Base-by-base conservation (phyloP, 2,797 vertebrate species). In the Dromococcyx pavoninus region DNA sequence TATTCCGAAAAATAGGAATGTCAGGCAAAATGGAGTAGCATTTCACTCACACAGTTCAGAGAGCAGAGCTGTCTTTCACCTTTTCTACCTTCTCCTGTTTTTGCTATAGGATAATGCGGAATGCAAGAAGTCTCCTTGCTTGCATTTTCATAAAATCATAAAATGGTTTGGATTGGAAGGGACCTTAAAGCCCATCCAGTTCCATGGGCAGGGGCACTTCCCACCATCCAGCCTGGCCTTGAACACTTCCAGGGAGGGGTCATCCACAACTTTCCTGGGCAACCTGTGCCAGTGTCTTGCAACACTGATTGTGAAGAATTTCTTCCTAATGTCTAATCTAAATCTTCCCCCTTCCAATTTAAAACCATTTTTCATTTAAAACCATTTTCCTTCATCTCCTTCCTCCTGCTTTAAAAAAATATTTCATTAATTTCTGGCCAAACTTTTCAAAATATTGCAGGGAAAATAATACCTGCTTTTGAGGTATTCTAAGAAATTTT, bases 401-500 rank as follows among this genome's bases (percentile, higher is more conserved):
- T 91, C 14, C 32, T 88, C 91, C 48, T 79, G 39, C 27, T n/a
- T n/a, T 66, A 27, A 67, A 93, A 88, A 92, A 96, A 78, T 44
- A 10, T 94, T 88, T 96, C 64, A 28, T 67, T 94, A 10, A 76
- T 90, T 96, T 97, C 62, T 85, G 91, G 92, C 94, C 72, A 60
- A 86, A 51, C 83, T 92, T 72, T 81, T 92, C 48, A 69, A 94
- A 92, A 83, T 90, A 30, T 14, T 65, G 15, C 14, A 28, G 33
- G 22, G 18, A 57, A 79, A 73, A 51, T 28, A 81, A 57, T 83
- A 65, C 50, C 5, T 74, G 14, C 28, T n/a, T n/a, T 35, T 79
- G 24, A 71, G 12, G 9, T 64, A 22, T 62, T 73, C 69, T 44
- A 80, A 75, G 56, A 73, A 79, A 50, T 24, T 8, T 10, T 83